phyloP scores from a whole-genome alignment of 2,888 invertebrate species.

The Sinohyriopsis cumingii region DNA sequence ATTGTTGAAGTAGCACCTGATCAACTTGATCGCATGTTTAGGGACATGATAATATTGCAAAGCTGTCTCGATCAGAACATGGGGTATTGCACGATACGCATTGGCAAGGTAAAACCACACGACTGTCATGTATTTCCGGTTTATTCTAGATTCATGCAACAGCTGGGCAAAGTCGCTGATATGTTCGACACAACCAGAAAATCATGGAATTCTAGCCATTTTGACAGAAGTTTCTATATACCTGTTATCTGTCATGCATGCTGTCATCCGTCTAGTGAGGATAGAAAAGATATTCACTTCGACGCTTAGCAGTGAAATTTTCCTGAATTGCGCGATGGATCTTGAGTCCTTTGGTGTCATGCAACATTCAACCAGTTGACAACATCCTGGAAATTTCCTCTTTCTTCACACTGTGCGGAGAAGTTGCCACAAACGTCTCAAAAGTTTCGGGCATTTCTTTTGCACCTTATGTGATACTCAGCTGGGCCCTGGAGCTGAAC shows the following conservation, averaged over 20 bases:
- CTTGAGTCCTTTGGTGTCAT: conserved; percentile 19
- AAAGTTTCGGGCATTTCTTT: no score
- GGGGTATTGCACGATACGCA: conserved; percentile 1
- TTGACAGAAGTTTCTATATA: conserved; percentile 25
- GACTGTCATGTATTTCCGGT: conserved; percentile 7
- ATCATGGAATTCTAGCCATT: conserved; percentile 23
- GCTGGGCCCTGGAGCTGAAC: no score
- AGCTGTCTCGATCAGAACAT: not conserved
- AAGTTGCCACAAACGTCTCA: no score
- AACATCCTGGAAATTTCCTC: no score
- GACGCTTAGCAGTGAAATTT: conserved; percentile 29
- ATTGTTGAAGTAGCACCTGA: conserved; percentile 5
- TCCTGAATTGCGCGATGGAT: conserved; percentile 20
- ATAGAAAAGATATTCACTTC: conserved; percentile 24
- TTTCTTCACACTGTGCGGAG: no score
- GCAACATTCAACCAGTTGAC: conserved; percentile 13
- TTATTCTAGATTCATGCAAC: conserved; percentile 15
- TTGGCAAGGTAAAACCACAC: conserved; percentile 8
- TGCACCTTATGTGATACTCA: no score
- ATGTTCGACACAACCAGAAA: conserved; percentile 23
- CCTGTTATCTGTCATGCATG: conserved; percentile 13
- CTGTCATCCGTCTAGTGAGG: conserved; percentile 12
- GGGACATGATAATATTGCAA: conserved; percentile 5
- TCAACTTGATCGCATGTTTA: conserved; percentile 2
- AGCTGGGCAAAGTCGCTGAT: conserved; percentile 19